Conservation (phyloP, 2,113 vertebrate species). For the Stegostoma tigrinum region DNA sequence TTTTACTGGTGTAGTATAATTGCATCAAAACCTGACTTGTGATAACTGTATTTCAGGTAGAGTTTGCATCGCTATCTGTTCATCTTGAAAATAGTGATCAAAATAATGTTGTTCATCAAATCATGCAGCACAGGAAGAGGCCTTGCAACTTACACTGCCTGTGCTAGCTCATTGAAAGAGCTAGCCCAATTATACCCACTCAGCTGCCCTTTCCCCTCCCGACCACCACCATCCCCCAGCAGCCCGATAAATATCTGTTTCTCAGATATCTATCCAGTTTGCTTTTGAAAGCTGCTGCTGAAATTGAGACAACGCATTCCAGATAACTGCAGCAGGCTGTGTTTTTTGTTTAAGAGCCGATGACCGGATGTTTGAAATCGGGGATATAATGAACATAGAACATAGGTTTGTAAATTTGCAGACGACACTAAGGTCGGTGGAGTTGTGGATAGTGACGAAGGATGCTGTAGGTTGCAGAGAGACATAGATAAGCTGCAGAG, state of each 20-base stretch:
- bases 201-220: not conserved
- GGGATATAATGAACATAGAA: too few species aligned
- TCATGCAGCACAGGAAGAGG: not conserved
- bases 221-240: too few species aligned
- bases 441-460: too few species aligned
- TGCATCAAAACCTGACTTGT: not conserved
- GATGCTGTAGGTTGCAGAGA: too few species aligned
- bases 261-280: not conserved
- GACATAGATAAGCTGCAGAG: too few species aligned
- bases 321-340: not conserved
- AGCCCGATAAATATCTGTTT: not conserved
- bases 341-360: too few species aligned
- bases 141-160: not conserved
- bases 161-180: not conserved
- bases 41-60: not conserved
- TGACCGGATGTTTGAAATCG: not conserved
- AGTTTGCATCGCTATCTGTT: not conserved
- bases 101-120: not conserved
- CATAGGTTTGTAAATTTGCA: too few species aligned
- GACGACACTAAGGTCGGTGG: too few species aligned
- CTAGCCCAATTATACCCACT: not conserved
- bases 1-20: not conserved
- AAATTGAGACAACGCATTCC: not conserved
- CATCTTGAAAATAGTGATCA: not conserved
- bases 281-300: not conserved